Conservation (phyloP, 2,113 vertebrate genomes). For the Gambusia affinis region DNA sequence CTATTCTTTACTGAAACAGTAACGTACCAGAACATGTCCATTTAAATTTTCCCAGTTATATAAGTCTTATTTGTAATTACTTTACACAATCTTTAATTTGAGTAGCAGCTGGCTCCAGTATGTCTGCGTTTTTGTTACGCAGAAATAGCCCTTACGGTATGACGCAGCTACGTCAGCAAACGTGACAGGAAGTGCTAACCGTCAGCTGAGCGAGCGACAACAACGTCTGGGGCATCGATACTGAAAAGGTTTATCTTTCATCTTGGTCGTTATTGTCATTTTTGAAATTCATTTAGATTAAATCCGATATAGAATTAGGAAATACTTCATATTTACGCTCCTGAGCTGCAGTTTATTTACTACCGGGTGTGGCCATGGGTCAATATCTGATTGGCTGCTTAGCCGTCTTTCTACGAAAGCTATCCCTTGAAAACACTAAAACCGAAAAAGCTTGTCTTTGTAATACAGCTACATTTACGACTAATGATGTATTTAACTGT, state of each 20-base stretch:
- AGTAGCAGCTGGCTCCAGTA: neutral
- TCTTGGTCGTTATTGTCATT: accelerated
- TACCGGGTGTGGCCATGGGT: neutral
- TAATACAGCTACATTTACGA: neutral
- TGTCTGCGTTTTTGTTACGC: constrained; percentile 42
- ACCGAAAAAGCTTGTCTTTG: neutral
- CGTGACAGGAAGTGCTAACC: constrained; percentile 44
- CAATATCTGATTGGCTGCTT: neutral
- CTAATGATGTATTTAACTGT: neutral
- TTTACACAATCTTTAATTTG: too few species aligned
- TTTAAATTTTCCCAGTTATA: too few species aligned
- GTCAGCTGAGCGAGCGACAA: constrained; percentile 58
- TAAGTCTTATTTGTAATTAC: too few species aligned
- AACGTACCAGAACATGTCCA: too few species aligned
- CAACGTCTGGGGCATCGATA: neutral
- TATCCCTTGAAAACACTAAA: constrained; percentile 2
- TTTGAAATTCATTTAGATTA: neutral
- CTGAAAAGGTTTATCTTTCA: constrained; percentile 53
- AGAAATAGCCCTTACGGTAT: neutral
- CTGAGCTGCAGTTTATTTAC: neutral
- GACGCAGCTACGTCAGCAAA: constrained; percentile 40
- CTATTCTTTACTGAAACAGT: too few species aligned
- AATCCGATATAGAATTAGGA: neutral
- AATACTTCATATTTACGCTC: too few species aligned
- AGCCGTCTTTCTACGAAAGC: neutral